phyloP scores from a whole-genome alignment of 1,140 invertebrate species.

The Pachypeltis micranthus region DNA sequence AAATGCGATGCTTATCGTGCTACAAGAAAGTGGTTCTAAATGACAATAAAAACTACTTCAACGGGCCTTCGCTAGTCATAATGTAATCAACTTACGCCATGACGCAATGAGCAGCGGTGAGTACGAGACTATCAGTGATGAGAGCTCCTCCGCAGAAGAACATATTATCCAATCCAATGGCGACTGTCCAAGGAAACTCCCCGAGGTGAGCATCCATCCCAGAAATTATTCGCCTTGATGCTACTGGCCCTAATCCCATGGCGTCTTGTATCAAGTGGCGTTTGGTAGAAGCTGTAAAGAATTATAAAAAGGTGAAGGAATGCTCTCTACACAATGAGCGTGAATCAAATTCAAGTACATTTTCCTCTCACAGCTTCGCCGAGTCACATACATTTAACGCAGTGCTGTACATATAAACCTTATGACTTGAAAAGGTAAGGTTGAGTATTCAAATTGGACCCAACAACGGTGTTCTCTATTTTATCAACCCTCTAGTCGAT shows the following conservation, averaged over 20 bases:
- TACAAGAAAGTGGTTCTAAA: no score
- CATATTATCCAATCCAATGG: slow-evolving; percentile 34
- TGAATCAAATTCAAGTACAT: no score
- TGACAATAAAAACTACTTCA: no score
- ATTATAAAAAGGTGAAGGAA: neutral
- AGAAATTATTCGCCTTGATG: slow-evolving; percentile 30
- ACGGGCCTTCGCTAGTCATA: neutral
- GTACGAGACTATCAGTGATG: slow-evolving; percentile 40
- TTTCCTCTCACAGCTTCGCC: no score
- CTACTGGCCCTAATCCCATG: neutral
- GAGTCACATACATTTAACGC: no score
- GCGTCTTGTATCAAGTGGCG: slow-evolving; percentile 21
- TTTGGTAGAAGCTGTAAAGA: slow-evolving; percentile 23
- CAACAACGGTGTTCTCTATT: no score
- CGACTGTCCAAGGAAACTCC: slow-evolving; percentile 37
- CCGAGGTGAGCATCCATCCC: slow-evolving; percentile 32
- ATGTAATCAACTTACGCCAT: slow-evolving; percentile 32
- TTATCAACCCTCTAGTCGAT: no score
- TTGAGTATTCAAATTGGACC: no score
- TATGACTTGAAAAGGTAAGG: no score
- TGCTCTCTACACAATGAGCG: no score
- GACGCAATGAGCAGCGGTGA: slow-evolving; percentile 49
- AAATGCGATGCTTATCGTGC: no score
- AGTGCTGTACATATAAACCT: no score
- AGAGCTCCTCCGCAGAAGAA: slow-evolving; percentile 49